phyloP scores from a whole-genome alignment of 2,113 vertebrate genomes.

The Scatophagus argus region DNA sequence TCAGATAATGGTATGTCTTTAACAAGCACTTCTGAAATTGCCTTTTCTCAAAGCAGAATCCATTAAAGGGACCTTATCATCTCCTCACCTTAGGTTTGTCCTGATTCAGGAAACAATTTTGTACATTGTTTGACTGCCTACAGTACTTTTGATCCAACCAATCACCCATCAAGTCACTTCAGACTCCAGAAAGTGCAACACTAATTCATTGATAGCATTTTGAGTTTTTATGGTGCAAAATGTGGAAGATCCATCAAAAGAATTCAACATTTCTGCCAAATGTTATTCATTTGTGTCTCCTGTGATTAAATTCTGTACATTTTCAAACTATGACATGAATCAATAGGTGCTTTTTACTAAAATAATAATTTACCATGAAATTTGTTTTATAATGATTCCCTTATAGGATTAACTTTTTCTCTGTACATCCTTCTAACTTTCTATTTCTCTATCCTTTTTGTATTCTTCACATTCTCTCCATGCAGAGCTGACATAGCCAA shows the following conservation, averaged over 20 bases:
- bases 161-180: background rate
- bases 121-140: background rate
- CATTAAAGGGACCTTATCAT: background rate
- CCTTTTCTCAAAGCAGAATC: slow-evolving; percentile 7
- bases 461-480: slow-evolving; percentile 52
- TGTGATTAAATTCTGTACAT: background rate
- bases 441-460: slow-evolving; percentile 28
- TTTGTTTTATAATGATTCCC: background rate
- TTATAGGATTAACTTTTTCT: slow-evolving; percentile 4
- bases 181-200: background rate
- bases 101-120: background rate
- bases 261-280: background rate
- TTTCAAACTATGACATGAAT: background rate
- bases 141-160: background rate
- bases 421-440: slow-evolving; percentile 27
- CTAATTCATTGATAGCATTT: background rate
- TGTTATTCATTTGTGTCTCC: background rate
- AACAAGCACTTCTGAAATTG: slow-evolving; percentile 8
- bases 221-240: background rate
- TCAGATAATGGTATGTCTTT: slow-evolving; percentile 10
- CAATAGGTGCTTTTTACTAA: background rate
- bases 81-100: background rate
- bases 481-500: slow-evolving; percentile 73
- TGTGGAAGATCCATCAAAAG: background rate
- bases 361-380: slow-evolving; percentile 1